Conservation (phyloP, 2,888 invertebrate species). For the Gari tellinella region DNA sequence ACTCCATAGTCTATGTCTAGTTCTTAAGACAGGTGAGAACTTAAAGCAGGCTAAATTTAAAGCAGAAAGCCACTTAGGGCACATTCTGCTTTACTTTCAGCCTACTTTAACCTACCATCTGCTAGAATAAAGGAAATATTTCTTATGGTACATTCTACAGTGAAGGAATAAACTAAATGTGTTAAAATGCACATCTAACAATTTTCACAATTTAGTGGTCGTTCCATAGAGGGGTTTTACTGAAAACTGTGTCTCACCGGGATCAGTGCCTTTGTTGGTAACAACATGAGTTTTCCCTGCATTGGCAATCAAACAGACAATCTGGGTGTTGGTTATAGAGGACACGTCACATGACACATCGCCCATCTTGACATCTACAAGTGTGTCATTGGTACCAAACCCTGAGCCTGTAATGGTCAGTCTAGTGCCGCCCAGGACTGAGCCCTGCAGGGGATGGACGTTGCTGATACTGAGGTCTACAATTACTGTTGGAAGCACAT, state of each 20-base stretch:
- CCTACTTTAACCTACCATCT: too few species aligned
- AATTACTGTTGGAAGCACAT: constrained; percentile 34
- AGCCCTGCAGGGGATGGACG: constrained; percentile 65
- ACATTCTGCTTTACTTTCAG: too few species aligned
- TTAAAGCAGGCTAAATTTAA: too few species aligned
- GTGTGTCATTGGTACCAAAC: constrained; percentile 56
- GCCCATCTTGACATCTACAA: constrained; percentile 67
- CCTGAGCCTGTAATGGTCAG: constrained; percentile 71
- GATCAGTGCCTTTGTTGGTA: constrained; percentile 62
- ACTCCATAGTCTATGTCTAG: too few species aligned
- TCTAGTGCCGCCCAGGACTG: constrained; percentile 67
- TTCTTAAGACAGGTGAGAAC: too few species aligned
- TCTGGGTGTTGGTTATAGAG: constrained; percentile 41
- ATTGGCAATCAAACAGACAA: constrained; percentile 62
- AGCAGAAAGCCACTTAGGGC: too few species aligned
- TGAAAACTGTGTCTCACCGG: constrained; percentile 22
- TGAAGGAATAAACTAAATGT: too few species aligned
- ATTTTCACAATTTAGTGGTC: too few species aligned
- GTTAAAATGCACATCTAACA: too few species aligned
- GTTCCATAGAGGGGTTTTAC: too few species aligned
- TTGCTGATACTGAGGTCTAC: constrained; percentile 63
- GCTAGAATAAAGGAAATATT: too few species aligned
- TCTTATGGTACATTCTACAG: too few species aligned
- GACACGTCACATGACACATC: constrained; percentile 37
- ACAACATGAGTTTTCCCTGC: constrained; percentile 59